Evolutionary conservation across 2,888 invertebrate genomes (phyloP), one percentile per base, ranked within the genome.

Genomic region (Girardia tigrina): DNA sequence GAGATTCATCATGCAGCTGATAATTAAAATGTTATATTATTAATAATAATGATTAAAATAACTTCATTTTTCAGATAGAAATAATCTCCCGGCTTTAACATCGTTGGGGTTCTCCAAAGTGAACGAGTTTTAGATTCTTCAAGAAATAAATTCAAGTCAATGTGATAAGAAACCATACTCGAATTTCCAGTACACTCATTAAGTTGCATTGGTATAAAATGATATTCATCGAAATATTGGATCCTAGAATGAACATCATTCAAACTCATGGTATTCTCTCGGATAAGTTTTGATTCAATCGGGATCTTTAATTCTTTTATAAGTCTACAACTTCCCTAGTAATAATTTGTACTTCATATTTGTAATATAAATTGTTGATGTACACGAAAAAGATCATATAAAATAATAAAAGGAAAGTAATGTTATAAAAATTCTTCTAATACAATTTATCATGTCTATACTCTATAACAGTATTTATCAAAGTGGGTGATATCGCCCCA

Each of bases 51-150:
- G n/a, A n/a, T n/a, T n/a, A n/a, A n/a, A n/a, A 36, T 12, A 36
- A 56, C 56, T 56, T 56, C 56, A 56, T 56, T 56, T 56, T 56
- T 56, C 23, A 56, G 23, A 56, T 56, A 56, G n/a, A 56, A 56
- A 56, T 56, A 56, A 56, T 56, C 56, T 56, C 56, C 56, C 6
- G 56, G 56, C 23, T 56, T 56, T 23, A 56, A 23, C 56, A 56
- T 56, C 2, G 56, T 56, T 2, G 56, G 56, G 4, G 56, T 20
- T 56, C 56, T 56, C 56, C 56, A 56, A n/a, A 56, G 4, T 6
- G n/a, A 56, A 56, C 56, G 56, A 56, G 56, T 56, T 56, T 12
- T n/a, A 6, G 56, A 56, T 56, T 56, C 56, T 56, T 56, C n/a
- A 8, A 20, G 4, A 16, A 56, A 56, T 20, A 16, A 56, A 12